Percentiles rank a stretch among this genome's conserved stretches.
These are phyloP conservation scores for Paradoxurus hermaphroditus DNA, from an alignment of 2,113 vertebrate genomes.

Conservation along the genomic window DNA sequence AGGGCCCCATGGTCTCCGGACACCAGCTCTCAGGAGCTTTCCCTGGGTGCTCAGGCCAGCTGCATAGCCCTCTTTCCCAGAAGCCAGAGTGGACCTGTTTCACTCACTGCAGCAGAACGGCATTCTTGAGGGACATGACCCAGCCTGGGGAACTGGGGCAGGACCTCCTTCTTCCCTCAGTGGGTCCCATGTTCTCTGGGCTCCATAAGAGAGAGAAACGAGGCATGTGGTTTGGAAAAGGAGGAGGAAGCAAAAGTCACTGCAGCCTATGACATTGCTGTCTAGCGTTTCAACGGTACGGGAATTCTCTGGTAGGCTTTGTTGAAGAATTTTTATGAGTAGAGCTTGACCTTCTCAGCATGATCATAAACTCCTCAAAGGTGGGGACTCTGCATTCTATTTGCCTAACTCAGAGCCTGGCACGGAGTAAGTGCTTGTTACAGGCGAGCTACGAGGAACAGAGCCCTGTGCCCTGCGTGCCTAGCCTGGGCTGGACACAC, in stretches of 20 bases:
- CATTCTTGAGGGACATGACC: neutral
- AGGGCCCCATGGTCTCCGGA: neutral
- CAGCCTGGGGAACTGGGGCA: neutral
- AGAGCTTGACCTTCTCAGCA: neutral
- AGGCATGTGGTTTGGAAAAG: neutral
- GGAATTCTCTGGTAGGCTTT: neutral
- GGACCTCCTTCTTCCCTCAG: rapidly evolving
- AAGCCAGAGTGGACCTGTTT: neutral
- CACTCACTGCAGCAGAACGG: neutral
- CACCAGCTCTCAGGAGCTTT: neutral
- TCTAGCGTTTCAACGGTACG: neutral
- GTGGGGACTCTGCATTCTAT: neutral
- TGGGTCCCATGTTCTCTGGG: neutral
- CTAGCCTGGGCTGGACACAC: rapidly evolving
- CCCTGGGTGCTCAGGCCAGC: neutral
- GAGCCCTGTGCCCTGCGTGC: rapidly evolving
- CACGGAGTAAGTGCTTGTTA: neutral
- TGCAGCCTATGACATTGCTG: neutral
- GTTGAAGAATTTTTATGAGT: neutral
- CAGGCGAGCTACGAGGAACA: neutral
- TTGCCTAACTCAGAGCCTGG: neutral
- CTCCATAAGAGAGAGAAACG: neutral
- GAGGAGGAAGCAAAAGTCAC: neutral
- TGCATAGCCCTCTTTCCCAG: neutral
- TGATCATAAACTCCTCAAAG: neutral